Evolutionary conservation across 2,888 invertebrate species (phyloP).

Genomic region (Drosophila bunnanda): DNA sequence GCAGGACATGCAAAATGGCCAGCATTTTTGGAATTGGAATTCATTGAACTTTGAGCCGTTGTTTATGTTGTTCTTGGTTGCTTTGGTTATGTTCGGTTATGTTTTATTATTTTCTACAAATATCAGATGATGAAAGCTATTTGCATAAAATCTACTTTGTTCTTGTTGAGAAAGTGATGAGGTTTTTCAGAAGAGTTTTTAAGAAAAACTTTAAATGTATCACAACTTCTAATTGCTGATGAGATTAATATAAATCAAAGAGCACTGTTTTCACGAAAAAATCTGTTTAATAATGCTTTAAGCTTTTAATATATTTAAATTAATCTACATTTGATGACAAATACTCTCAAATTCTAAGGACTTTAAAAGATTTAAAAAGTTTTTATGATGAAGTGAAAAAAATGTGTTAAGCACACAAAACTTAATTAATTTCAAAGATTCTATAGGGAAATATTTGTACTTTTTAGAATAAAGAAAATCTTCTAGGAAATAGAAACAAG

Average conservation of each 20-base stretch:
- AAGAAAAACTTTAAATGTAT: background rate
- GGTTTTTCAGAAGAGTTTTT: background rate
- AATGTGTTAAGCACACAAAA: too few species aligned
- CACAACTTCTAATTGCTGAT: background rate
- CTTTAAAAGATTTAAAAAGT: background rate
- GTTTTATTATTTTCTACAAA: constrained; percentile 3
- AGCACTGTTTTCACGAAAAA: background rate
- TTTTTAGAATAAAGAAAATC: too few species aligned
- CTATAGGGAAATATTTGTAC: background rate
- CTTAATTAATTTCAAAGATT: background rate
- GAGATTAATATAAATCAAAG: background rate
- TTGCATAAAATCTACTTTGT: background rate
- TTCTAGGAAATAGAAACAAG: too few species aligned
- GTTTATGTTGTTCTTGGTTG: constrained; percentile 31
- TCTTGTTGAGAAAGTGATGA: background rate
- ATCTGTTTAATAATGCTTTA: background rate
- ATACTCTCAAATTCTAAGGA: background rate
- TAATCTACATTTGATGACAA: background rate
- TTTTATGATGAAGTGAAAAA: background rate
- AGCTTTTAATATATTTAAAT: background rate
- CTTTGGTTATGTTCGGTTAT: constrained; percentile 40
- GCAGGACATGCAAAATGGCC: constrained; percentile 75
- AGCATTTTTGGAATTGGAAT: constrained; percentile 69
- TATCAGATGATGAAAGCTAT: constrained; percentile 10
- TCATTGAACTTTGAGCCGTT: constrained; percentile 75